Percentiles rank a stretch among this genome's conserved stretches.
These are phyloP conservation scores for Sicus ferrugineus DNA, from an alignment of 2,888 invertebrate genomes.

Conservation along the genomic window DNA sequence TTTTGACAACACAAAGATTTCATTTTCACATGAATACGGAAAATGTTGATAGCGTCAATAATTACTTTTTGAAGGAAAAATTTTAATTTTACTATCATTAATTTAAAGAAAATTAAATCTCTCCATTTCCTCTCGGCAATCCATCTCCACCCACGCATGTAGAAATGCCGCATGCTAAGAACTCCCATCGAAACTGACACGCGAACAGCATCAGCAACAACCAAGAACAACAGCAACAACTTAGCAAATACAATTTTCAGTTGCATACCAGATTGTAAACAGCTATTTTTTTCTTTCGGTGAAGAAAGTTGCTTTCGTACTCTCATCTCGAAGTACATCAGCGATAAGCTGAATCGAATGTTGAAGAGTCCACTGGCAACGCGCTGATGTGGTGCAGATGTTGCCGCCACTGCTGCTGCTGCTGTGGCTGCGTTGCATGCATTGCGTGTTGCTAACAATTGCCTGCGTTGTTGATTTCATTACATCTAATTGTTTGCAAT, in stretches of 20 bases:
- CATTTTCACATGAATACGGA: too few relatives aligned
- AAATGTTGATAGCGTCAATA: too few relatives aligned
- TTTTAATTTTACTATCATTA: too few relatives aligned
- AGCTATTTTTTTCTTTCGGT: constrained; percentile 14
- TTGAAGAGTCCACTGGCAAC: neutral
- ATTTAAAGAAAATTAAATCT: too few relatives aligned
- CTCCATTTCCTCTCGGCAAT: too few relatives aligned
- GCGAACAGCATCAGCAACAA: constrained; percentile 24
- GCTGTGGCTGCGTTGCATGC: constrained; percentile 23
- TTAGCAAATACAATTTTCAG: neutral
- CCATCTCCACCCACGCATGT: too few relatives aligned
- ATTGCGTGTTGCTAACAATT: constrained; percentile 33
- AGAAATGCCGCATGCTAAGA: too few relatives aligned
- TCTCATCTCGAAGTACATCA: constrained; percentile 27
- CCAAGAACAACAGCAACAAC: neutral
- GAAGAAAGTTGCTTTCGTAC: constrained; percentile 20
- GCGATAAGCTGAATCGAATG: constrained; percentile 19
- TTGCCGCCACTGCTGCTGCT: constrained; percentile 16
- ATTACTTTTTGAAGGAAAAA: too few relatives aligned
- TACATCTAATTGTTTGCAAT: constrained; percentile 34
- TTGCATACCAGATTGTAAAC: constrained; percentile 32
- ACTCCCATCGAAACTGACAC: neutral
- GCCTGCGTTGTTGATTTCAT: constrained; percentile 28
- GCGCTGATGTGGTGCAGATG: neutral
- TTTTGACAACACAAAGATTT: too few relatives aligned